Percentiles rank a stretch among this genome's conserved stretches.
Evolutionary conservation across 2,113 vertebrate species (phyloP).

Genomic region (Tragelaphus scriptus): DNA sequence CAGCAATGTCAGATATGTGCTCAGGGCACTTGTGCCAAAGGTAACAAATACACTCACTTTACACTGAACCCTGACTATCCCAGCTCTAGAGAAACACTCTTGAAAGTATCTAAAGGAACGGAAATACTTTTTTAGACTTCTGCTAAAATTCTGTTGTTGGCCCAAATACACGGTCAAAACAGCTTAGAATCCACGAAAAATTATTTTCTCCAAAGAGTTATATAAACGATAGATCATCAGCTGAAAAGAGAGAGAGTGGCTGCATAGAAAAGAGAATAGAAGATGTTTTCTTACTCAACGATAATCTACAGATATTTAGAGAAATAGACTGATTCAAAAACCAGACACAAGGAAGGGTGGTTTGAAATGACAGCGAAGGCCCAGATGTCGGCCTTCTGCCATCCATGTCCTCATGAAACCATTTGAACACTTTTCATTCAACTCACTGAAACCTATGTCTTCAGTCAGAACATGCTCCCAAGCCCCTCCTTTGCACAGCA

Average conservation of each 20-base stretch:
- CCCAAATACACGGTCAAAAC: neutral
- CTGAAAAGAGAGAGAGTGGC: neutral
- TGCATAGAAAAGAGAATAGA: neutral
- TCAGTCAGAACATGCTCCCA: neutral
- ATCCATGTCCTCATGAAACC: fast-evolving
- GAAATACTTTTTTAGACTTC: neutral
- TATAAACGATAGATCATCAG: neutral
- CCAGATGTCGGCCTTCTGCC: neutral
- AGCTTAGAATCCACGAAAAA: neutral
- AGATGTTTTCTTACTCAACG: neutral
- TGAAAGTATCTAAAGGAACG: too few species aligned
- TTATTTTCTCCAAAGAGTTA: neutral
- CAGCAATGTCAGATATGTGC: fast-evolving
- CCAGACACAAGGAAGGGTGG: fast-evolving
- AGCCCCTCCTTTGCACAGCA: neutral
- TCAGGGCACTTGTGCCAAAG: fast-evolving
- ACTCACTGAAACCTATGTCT: neutral
- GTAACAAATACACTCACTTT: neutral
- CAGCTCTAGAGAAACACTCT: neutral
- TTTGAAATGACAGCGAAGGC: fast-evolving
- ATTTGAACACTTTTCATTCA: neutral
- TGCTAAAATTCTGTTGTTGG: neutral
- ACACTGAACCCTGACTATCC: neutral
- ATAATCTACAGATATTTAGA: neutral
- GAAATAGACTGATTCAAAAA: neutral